Evolutionary conservation across 2,888 invertebrate genomes (phyloP).

Genomic region (Candidula unifasciata): DNA sequence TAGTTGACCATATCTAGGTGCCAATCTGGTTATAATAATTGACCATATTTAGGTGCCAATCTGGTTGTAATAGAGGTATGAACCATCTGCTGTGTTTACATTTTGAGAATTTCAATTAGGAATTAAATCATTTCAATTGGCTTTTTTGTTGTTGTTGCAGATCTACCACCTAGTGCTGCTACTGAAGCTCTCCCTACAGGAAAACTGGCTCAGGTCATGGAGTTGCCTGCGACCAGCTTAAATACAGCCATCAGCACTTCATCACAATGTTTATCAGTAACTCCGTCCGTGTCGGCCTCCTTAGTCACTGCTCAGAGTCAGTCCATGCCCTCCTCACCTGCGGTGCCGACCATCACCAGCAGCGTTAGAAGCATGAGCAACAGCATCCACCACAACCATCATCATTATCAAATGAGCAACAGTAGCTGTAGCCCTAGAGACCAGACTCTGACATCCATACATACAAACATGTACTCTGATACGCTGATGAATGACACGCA

Average conservation of each 20-base stretch:
- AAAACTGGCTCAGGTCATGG: slow-evolving; percentile 67
- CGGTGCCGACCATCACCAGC: background rate
- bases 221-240: slow-evolving; percentile 56
- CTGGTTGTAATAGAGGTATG: too few relatives aligned
- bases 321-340: background rate
- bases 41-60: too few relatives aligned
- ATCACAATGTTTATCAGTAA: slow-evolving; percentile 13
- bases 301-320: slow-evolving; percentile 1
- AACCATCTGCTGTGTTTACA: too few relatives aligned
- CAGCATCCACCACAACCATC: background rate
- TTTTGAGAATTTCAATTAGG: too few relatives aligned
- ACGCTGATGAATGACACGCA: slow-evolving; percentile 4
- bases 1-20: too few relatives aligned
- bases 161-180: slow-evolving; percentile 92
- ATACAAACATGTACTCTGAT: slow-evolving; percentile 37
- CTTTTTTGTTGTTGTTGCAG: slow-evolving; percentile 79
- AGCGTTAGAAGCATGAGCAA: background rate
- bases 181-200: slow-evolving; percentile 83
- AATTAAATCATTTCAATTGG: background rate
- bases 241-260: slow-evolving; percentile 21
- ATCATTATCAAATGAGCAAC: background rate
- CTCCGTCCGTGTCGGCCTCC: background rate
- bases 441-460: slow-evolving; percentile 43
- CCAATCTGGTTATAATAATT: too few relatives aligned
- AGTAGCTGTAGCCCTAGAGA: slow-evolving; percentile 34